Evolutionary conservation across 2,888 invertebrate genomes (phyloP).

Genomic region (Fissipunctia ypsillon): DNA sequence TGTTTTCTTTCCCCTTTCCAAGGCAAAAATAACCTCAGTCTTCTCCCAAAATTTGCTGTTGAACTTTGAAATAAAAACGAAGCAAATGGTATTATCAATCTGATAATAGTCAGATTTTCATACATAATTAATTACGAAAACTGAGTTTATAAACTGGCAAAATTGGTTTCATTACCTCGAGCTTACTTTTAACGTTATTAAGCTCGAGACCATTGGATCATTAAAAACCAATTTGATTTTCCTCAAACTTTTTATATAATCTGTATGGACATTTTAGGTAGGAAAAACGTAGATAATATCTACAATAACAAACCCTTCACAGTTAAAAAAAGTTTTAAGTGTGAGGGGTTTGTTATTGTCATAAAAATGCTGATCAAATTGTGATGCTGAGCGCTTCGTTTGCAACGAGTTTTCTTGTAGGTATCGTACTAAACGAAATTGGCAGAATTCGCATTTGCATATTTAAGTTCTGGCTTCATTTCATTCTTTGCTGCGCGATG

Average conservation of each 20-base stretch:
- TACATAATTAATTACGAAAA: slow-evolving; percentile 39
- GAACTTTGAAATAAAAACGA: not conserved
- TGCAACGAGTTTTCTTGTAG: slow-evolving; percentile 41
- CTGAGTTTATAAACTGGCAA: slow-evolving; percentile 39
- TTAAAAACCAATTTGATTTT: slow-evolving; percentile 53
- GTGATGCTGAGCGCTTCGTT: slow-evolving; percentile 25
- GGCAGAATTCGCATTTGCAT: slow-evolving; percentile 53
- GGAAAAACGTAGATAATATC: not conserved
- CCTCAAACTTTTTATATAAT: slow-evolving; percentile 21
- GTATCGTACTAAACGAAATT: slow-evolving; percentile 46
- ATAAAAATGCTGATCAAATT: slow-evolving; percentile 44
- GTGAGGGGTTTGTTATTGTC: slow-evolving; percentile 9
- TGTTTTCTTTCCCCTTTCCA: not conserved
- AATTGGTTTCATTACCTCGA: slow-evolving; percentile 45
- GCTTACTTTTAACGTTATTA: slow-evolving; percentile 22
- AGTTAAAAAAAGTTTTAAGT: too few relatives aligned
- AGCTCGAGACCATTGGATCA: slow-evolving; percentile 15
- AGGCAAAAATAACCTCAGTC: not conserved
- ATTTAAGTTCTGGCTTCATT: slow-evolving; percentile 47
- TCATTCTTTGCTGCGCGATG: slow-evolving; percentile 36
- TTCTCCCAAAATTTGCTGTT: not conserved
- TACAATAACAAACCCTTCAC: too few relatives aligned
- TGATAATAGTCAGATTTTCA: not conserved
- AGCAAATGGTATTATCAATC: not conserved
- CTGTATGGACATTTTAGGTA: slow-evolving; percentile 3